Evolutionary conservation across 2,113 vertebrate species (phyloP), one percentile per base, ranked within the genome.

Genomic region (Caretta caretta): DNA sequence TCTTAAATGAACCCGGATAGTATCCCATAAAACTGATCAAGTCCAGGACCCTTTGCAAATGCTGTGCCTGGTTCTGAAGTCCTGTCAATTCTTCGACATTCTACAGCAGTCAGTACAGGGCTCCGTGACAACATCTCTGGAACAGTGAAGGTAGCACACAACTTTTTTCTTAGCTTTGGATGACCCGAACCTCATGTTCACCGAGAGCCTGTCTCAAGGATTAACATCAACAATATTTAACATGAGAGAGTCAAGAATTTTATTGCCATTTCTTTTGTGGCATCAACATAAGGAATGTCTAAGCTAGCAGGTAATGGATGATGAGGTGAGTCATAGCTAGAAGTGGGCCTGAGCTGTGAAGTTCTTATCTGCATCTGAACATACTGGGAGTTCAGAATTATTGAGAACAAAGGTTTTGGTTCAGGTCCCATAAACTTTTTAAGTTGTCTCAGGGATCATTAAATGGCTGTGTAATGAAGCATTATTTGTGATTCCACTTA

Each of bases 291-390:
- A 72, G 20, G 69, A 20, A 22, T 42, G 69, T 72, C 17, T 20
- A 72, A 38, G n/a, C 16, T 38, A 20, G 16, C 69, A 42, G 2
- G 84, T 1, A 5, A 9, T 65, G 87, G 0, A 11, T 38, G 62
- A 65, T 78, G 69, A 85, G 89, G 86, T 83, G 89, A 89, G 84
- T 24, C 87, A 35, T 0, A 62, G 14, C 48, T 0, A 7, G 83
- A 59, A 38, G 19, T 2, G 82, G 84, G 76, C 82, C 79, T 80
- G 3, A 8, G 8, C 29, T 87, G 3, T 3, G 4, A 92, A 84
- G 53, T 0, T 1, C 38, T 62, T 25, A 20, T n/a, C 38, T 0
- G 0, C 51, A 12, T 0, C 0, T 84, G 83, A 80, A 31, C 25
- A 65, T 49, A 57, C 85, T 56, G 72, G 13, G 12, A n/a, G 6